These are phyloP conservation scores for Ornithoptera alexandrae DNA, from an alignment of 2,888 invertebrate genomes.

Conservation along the genomic window DNA sequence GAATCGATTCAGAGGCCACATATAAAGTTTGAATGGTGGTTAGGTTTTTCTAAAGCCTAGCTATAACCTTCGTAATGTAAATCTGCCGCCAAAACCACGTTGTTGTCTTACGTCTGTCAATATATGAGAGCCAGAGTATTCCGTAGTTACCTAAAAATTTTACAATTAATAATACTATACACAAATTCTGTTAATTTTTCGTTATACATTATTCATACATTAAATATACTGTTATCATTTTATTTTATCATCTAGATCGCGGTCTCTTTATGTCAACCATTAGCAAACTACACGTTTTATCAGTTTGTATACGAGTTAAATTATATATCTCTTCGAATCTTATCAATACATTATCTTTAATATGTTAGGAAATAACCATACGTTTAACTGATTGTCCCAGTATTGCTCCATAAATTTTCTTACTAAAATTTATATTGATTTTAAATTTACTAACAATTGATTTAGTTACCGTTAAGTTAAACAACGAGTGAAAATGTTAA, in stretches of 20 bases:
- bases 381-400: neutral
- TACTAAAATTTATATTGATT: neutral
- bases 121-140: no score
- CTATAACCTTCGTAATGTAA: no score
- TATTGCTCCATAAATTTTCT: neutral
- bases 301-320: neutral
- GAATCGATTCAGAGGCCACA: no score
- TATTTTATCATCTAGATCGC: neutral
- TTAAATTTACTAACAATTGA: neutral
- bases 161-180: neutral
- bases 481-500: constrained; percentile 7
- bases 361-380: neutral
- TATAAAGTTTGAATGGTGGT: no score
- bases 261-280: constrained; percentile 3
- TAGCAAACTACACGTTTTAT: constrained; percentile 1
- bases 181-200: neutral
- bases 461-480: neutral
- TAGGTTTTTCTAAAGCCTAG: no score
- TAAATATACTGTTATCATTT: neutral
- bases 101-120: no score
- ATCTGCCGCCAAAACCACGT: no score
- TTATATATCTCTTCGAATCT: constrained; percentile 1
- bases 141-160: neutral
- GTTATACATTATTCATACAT: neutral
- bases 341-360: constrained; percentile 1